Base-by-base conservation (phyloP, 2,113 vertebrate species). In the Siphamia tubifer region DNA sequence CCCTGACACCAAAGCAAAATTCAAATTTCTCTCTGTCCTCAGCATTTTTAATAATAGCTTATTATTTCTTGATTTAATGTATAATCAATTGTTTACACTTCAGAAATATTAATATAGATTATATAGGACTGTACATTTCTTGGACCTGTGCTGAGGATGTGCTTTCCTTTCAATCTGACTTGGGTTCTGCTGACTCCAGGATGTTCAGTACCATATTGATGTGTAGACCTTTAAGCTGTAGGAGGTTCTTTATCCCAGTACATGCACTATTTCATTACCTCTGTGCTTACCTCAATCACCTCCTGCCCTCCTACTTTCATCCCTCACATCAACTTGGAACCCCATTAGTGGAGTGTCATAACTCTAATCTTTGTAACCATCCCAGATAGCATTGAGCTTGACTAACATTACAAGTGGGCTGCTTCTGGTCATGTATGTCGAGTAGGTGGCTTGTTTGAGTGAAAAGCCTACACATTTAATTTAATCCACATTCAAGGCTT, bases 181-280 rank as follows among this genome's bases (percentile, higher is more conserved):
- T 23, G 19, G 15, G 10, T 21, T 47, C 49, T 61, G 58, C 30
- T 42, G 57, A 60, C 49, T 62, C 62, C 53, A 30, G 34, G 68
- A 75, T 77, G 70, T 21, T 6, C 17, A 21, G 39, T 4, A 51
- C 25, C 9, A 15, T 49, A 48, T 80, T 68, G 39, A 58, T 66
- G 24, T 72, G 57, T 82, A 55, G 72, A 86, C 15, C 65, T 73
- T 74, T 80, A 66, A 81, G 61, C 60, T 70, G 36, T 28, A 57
- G 44, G 25, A 56, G 49, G 54, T 38, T 35, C 45, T 75, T 68
- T 34, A 68, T 79, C 44, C 31, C 43, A 21, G 21, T 51, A 35
- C 52, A 39, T 31, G 38, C 72, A 79, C 34, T 13, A 21, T 66
- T 49, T 76, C 58, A 56, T 74, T 80, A 73, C 62, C 28, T 47